phyloP scores from a whole-genome alignment of 2,888 invertebrate species.

The Pterobdella sp. region DNA sequence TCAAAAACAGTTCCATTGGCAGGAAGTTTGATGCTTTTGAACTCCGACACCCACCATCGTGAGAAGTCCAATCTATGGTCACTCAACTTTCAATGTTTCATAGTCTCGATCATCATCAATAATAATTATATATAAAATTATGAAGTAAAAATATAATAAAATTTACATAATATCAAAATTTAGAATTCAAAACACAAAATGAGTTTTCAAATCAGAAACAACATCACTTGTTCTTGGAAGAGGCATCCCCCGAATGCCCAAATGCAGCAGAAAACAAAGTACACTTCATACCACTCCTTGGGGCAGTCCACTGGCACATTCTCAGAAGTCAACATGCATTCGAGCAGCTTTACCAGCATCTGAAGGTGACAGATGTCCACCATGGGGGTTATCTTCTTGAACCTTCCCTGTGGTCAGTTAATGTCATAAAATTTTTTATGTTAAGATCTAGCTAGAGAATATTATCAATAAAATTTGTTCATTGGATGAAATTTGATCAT shows the following conservation, averaged over 20 bases:
- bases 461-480: neutral
- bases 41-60: constrained; percentile 95
- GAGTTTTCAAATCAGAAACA: too few species aligned
- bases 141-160: neutral
- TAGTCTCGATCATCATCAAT: too few species aligned
- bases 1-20: constrained; percentile 85
- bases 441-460: neutral
- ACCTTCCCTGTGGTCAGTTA: constrained; percentile 46
- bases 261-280: constrained; percentile 88
- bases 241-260: constrained; percentile 96
- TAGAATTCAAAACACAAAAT: neutral
- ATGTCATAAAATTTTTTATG: neutral
- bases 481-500: constrained; percentile 38
- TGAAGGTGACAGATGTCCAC: constrained; percentile 83
- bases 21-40: constrained; percentile 87
- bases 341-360: constrained; percentile 81
- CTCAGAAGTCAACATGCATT: constrained; percentile 71
- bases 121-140: too few species aligned
- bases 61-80: constrained; percentile 90
- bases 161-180: neutral
- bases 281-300: constrained; percentile 88
- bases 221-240: constrained; percentile 75
- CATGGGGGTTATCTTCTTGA: constrained; percentile 90
- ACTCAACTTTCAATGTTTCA: constrained; percentile 57
- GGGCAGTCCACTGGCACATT: constrained; percentile 80